A percentile compares a stretch with the other conserved stretches of the same genome.
These are phyloP conservation scores for Xenus cinereus DNA, from an alignment of 2,113 vertebrate species.

Conservation along the genomic window DNA sequence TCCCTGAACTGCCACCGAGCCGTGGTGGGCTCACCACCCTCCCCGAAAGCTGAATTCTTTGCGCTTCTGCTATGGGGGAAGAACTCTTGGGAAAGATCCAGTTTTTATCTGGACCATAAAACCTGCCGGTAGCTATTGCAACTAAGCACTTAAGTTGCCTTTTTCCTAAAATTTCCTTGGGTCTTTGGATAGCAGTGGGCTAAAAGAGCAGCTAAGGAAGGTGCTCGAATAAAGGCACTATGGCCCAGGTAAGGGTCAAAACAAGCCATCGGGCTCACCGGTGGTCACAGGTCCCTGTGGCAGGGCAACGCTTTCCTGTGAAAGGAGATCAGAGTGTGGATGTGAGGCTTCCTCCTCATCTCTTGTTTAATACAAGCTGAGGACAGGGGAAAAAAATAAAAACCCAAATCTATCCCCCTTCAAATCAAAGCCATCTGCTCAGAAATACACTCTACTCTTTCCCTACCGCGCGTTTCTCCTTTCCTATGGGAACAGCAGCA, in stretches of 20 bases:
- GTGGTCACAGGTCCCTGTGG: background rate
- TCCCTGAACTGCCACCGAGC: background rate
- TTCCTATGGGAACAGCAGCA: constrained; percentile 10
- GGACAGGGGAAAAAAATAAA: background rate
- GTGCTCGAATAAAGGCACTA: background rate
- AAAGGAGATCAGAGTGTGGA: background rate
- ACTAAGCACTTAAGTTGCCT: background rate
- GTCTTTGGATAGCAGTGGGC: background rate
- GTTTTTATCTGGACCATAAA: background rate
- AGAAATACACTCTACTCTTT: background rate
- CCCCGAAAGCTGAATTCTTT: background rate
- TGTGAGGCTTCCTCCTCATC: background rate
- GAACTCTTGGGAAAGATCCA: background rate
- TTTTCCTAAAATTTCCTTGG: background rate
- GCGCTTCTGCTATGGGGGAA: background rate
- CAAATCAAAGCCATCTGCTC: constrained; percentile 30
- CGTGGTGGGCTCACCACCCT: rapidly evolving
- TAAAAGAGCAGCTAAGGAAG: background rate
- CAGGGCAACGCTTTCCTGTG: background rate
- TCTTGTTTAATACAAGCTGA: background rate
- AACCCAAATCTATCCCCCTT: background rate
- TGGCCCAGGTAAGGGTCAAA: background rate
- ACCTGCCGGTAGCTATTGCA: background rate
- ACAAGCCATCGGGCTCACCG: background rate
- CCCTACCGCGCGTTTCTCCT: background rate